Base-by-base conservation (phyloP, 2,113 vertebrate species). In the Puffinus mauretanicus region DNA sequence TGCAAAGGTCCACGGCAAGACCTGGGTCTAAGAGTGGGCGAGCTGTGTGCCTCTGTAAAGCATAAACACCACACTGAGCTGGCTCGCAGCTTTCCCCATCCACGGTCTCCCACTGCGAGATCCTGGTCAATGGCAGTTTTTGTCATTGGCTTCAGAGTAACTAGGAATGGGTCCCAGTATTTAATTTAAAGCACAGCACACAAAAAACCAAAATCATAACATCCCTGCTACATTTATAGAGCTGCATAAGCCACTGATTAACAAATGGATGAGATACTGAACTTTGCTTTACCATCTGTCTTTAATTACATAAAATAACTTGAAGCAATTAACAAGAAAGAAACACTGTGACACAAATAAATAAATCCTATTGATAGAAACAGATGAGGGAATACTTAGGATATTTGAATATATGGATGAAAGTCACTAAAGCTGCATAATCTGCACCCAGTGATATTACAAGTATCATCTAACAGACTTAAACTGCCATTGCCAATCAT, bases 231-330 rank as follows among this genome's bases (percentile, higher is more conserved):
- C 95, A 96, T 96, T 97, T 95, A 96, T 96, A 93, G 94, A 82
- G 77, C 94, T 94, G 84, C 93, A 93, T 97, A 95, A 97, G 66
- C 97, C 93, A 94, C 91, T 70, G 83, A 94, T 96, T 95, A 96
- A 94, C 93, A 97, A 97, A 96, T 94, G 95, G 94, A 94, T 89
- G 94, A 95, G 94, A 96, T 96, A 94, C 55, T 97, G 97, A 97
- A 97, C 95, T 97, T 97, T 93, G 94, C 96, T 95, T 95, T 97
- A 79, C 96, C 94, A 97, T 96, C 97, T 97, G 96, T 95, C 86
- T 96, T 97, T 95, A 97, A 96, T 97, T 97, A 96, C 94, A 97
- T 93, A 95, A 96, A 96, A 96, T 97, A 96, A 95, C 95, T 97
- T 96, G 95, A 94, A 97, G 95, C 94, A 94, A 97, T 97, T 97